These are phyloP conservation scores for Clytia hemisphaerica DNA, from an alignment of 30 jellyfish, hydroid and myxozoan genomes.

Conservation along the genomic window DNA sequence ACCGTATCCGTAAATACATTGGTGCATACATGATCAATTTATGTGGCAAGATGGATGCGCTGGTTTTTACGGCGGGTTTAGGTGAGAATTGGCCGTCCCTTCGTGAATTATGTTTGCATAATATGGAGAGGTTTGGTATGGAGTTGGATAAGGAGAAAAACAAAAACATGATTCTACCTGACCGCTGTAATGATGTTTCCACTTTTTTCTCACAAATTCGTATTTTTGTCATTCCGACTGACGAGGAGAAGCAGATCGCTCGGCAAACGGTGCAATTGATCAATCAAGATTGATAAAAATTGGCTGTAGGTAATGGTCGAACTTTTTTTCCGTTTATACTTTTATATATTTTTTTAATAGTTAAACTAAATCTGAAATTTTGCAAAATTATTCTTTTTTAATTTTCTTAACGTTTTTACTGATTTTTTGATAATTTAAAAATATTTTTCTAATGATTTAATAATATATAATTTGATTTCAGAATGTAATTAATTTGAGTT, in stretches of 20 bases:
- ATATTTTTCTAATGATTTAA: too few species aligned
- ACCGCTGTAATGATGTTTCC: not conserved
- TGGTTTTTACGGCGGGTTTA: conserved; percentile 76
- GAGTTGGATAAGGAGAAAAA: not conserved
- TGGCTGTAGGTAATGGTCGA: too few species aligned
- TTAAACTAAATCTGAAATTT: too few species aligned
- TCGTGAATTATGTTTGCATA: conserved; percentile 16
- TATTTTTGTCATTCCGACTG: conserved; percentile 13
- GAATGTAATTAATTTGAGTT: too few species aligned
- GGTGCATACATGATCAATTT: conserved; percentile 49
- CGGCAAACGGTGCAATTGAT: not conserved
- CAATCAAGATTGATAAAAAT: too few species aligned
- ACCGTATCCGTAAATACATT: conserved; percentile 52
- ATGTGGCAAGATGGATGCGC: conserved; percentile 48
- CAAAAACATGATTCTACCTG: not conserved
- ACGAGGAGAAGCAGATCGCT: conserved; percentile 19
- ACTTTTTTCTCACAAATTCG: not conserved
- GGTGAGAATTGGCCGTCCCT: conserved; percentile 59
- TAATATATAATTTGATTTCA: too few species aligned
- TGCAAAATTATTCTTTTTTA: too few species aligned
- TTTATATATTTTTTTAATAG: too few species aligned
- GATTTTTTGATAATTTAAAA: too few species aligned
- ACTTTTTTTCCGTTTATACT: too few species aligned
- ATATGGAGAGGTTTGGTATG: conserved; percentile 1
- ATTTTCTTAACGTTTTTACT: too few species aligned